Evolutionary conservation across 2,113 vertebrate species (phyloP), one percentile per base, ranked within the genome.

Genomic region (Dendropsophus ebraccatus): DNA sequence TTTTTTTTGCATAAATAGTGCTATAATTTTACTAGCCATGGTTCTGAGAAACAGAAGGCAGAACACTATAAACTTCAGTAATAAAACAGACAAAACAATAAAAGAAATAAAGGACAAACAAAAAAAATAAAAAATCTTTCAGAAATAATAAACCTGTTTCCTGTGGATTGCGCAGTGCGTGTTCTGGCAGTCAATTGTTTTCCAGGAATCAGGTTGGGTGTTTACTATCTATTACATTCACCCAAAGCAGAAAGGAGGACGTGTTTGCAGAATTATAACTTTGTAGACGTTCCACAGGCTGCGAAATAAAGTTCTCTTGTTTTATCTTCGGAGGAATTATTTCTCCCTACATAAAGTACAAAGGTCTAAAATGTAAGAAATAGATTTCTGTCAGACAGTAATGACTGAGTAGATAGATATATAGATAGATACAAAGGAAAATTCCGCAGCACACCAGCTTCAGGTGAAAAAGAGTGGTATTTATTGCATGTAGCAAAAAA

Each of bases 81-180:
- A 86, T 86, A 80, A 86, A 86, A 81, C 76, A 86, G 84, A 86
- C 84, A 86, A 84, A 86, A 86, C 84, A 81, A 80, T 86, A 81
- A 86, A 86, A 80, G 76, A 81, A 86, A 80, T 72, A 81, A 81
- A 60, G 50, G 50, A 80, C 81, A 86, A 86, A 80, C 50, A 80
- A 73, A 78, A 62, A 75, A 65, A 72, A n/a, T n/a, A 79, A 49
- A 72, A 76, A 81, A 86, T 56, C 65, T 58, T 35, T 17, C 73
- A 85, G 58, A 85, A 79, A 81, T 32, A 73, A 80, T 81, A 86
- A 86, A 81, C 35, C 19, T 81, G 62, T 73, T 86, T 86, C 84
- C 84, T 86, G 84, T 86, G 84, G 84, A 72, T 80, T 58, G n/a
- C 41, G 1, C 41, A 28, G 47, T 80, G 76, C 76, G 65, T 72